A percentile compares a stretch with the other conserved stretches of the same genome.
These are phyloP conservation scores for Druceiella hillmani DNA, from an alignment of 2,888 invertebrate species.

Conservation along the genomic window DNA sequence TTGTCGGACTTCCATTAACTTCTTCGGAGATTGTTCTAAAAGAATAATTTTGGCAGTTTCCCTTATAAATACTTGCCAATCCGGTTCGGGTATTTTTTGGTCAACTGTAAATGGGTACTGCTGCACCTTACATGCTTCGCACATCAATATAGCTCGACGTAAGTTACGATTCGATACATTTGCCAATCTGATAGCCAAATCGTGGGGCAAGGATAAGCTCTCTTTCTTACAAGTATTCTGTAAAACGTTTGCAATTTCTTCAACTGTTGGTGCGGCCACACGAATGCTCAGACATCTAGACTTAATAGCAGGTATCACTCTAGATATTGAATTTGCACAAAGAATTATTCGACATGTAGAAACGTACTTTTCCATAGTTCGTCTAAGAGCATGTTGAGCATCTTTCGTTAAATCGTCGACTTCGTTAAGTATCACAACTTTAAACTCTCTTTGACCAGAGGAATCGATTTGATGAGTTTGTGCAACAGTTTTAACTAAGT, in stretches of 20 bases:
- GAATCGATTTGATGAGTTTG: constrained; percentile 93
- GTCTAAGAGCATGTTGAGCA: constrained; percentile 94
- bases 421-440: constrained; percentile 93
- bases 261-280: constrained; percentile 79
- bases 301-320: constrained; percentile 94
- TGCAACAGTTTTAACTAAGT: constrained; percentile 94
- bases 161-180: constrained; percentile 81
- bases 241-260: constrained; percentile 66
- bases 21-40: constrained; percentile 80
- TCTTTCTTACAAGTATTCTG: constrained; percentile 75
- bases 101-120: constrained; percentile 79
- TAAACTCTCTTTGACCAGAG: constrained; percentile 85
- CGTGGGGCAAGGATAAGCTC: constrained; percentile 67
- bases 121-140: constrained; percentile 89
- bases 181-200: constrained; percentile 73
- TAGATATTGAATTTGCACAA: constrained; percentile 89
- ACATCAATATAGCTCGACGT: constrained; percentile 85
- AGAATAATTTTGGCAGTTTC: constrained; percentile 84
- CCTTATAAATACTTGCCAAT: constrained; percentile 87
- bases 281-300: constrained; percentile 91
- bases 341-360: constrained; percentile 90
- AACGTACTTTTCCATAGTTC: constrained; percentile 99
- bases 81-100: constrained; percentile 80
- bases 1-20: constrained; percentile 77
- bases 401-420: constrained; percentile 94